Percentiles rank a stretch among this genome's conserved stretches.
Evolutionary conservation across 2,113 vertebrate genomes (phyloP).

Genomic region (Acanthochromis polyacanthus): DNA sequence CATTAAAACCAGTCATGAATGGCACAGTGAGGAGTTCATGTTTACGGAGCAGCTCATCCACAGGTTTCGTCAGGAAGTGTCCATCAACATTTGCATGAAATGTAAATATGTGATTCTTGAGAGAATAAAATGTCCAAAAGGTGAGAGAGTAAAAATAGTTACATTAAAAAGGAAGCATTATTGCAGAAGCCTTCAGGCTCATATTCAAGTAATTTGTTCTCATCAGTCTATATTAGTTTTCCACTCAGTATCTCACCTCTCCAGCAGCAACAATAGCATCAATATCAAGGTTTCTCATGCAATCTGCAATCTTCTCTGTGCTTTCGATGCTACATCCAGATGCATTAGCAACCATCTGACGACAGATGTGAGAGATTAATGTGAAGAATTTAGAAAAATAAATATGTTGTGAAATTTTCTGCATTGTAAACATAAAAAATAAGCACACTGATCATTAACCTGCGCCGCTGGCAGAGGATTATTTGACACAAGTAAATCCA

Average conservation of each 20-base stretch:
- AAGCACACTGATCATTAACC: conserved; percentile 27
- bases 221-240: background rate
- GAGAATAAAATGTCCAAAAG: conserved; percentile 1
- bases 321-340: conserved; percentile 79
- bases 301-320: conserved; percentile 75
- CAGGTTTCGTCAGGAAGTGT: conserved; percentile 58
- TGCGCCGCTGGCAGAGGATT: conserved; percentile 52
- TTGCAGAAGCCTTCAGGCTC: too few species aligned
- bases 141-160: background rate
- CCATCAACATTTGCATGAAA: conserved; percentile 42
- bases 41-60: conserved; percentile 44
- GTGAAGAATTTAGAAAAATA: background rate
- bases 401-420: background rate
- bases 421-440: background rate
- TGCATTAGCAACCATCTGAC: conserved; percentile 73
- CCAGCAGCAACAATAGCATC: conserved; percentile 31
- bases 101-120: conserved; percentile 1
- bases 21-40: conserved; percentile 60
- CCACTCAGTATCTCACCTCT: conserved; percentile 36
- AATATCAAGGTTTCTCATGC: conserved; percentile 73
- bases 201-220: background rate
- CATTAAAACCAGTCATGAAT: conserved; percentile 70
- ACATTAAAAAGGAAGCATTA: too few species aligned
- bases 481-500: background rate
- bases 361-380: background rate